Base-by-base conservation (phyloP, 2,113 vertebrate species). In the Haemorhous mexicanus region DNA sequence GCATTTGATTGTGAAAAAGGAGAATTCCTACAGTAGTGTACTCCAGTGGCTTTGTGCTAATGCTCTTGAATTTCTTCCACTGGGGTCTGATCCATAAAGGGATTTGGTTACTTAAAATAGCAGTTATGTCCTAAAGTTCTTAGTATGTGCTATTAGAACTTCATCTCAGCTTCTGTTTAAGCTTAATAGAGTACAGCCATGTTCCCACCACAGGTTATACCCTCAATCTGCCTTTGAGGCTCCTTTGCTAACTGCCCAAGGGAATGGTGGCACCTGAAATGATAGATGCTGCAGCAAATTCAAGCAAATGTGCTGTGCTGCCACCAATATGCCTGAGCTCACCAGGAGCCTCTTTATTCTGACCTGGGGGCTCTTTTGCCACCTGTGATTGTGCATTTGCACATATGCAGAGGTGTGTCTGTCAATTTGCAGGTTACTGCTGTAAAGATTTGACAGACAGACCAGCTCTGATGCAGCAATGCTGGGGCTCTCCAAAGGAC, bases 51-150 rank as follows among this genome's bases (percentile, higher is more conserved):
- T 81, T 80, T 77, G 68, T 85, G 84, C 50, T 78, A 77, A 69
- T 70, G 32, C 32, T 92, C 27, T 66, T 76, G 46, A 87, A 87
- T 79, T 84, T 78, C 49, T 91, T 76, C 44, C 58, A 53, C n/a
- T 52, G 66, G 17, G 22, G 21, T 82, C 43, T 90, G 78, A 94
- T 87, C 75, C 78, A 64, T 90, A 46, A 84, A 83, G 14, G 58
- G 55, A 59, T 79, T 90, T 85, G 23, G n/a, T 53, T 69, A 59
- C 69, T 84, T 72, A 81, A 84, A 96, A 74, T 49, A 93, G 61
- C 39, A 84, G 10, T 80, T 80, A 41, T 49, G 58, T 59, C 41
- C 63, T 86, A 4, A 84, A 82, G 28, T 77, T 92, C 47, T 19
- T 61, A 43, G 13, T 63, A 55, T 27, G 46, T 62, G 24, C 43